These are phyloP conservation scores for Notarius quadriscutis DNA, from an alignment of 2,113 vertebrate species.

Conservation along the genomic window DNA sequence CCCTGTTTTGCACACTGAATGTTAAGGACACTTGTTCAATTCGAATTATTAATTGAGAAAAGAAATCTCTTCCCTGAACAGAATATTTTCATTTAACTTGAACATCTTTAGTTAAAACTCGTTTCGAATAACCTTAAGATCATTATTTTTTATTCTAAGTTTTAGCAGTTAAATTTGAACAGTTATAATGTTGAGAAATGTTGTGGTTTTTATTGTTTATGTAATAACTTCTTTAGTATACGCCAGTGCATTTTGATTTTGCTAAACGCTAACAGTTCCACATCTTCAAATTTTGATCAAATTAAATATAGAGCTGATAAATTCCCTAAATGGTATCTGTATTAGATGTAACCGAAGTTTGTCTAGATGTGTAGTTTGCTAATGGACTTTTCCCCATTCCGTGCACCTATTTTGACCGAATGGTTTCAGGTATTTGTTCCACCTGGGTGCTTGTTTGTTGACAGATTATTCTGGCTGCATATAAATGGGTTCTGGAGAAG, in stretches of 20 bases:
- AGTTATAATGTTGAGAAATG: not conserved
- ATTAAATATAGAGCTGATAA: not conserved
- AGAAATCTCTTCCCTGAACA: not conserved
- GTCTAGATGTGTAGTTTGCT: not conserved
- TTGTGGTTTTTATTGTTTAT: not conserved
- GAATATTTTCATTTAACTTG: not conserved
- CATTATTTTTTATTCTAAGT: not conserved
- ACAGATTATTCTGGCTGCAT: conserved; percentile 34
- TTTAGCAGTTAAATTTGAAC: not conserved
- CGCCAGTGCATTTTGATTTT: not conserved
- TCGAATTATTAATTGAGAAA: not conserved
- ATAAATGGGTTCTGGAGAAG: conserved; percentile 27
- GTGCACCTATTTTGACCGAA: conserved; percentile 15
- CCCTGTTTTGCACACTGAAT: not conserved
- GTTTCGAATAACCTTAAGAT: not conserved
- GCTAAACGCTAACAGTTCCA: not conserved
- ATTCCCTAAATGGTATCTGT: not conserved
- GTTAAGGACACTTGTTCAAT: not conserved
- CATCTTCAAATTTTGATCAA: not conserved
- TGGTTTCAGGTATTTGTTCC: conserved; percentile 27
- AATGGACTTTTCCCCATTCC: not conserved
- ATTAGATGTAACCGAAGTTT: not conserved
- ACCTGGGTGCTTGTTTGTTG: conserved; percentile 29
- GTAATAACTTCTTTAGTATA: not conserved
- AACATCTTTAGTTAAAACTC: not conserved